Conservation (phyloP, 2,113 vertebrate species). For the Cricetomys ansorgei region DNA sequence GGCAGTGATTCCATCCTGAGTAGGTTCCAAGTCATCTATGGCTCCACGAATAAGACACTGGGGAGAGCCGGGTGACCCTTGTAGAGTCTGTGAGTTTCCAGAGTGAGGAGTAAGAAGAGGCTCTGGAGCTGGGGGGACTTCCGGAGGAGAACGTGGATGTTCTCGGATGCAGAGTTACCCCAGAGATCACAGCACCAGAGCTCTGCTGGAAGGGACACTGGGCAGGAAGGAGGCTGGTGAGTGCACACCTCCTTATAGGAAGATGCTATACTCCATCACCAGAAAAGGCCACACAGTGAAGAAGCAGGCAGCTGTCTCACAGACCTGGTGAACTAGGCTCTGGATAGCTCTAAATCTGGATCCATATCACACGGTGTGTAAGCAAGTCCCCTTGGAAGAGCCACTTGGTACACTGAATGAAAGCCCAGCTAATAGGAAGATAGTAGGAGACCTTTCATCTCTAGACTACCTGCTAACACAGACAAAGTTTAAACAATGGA, state of each 20-base stretch:
- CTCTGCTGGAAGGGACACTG: fast-evolving
- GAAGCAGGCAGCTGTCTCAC: fast-evolving
- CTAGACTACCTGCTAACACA: neutral
- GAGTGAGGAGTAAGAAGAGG: neutral
- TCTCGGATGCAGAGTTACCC: neutral
- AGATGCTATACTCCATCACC: neutral
- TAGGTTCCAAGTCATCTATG: too few species aligned
- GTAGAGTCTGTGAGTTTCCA: neutral
- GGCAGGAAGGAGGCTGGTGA: fast-evolving
- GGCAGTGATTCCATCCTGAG: neutral
- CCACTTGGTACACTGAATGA: neutral
- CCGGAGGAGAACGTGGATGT: neutral
- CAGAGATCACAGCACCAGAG: neutral
- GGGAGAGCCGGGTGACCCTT: fast-evolving
- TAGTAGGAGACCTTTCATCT: fast-evolving
- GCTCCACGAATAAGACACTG: neutral
- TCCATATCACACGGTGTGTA: fast-evolving
- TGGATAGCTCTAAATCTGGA: neutral
- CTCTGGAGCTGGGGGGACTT: neutral
- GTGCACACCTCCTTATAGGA: neutral
- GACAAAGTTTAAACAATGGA: neutral
- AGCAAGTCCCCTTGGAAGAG: neutral
- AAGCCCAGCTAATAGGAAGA: neutral
- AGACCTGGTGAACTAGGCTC: neutral
- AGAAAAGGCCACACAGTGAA: fast-evolving